Evolutionary conservation across 2,113 vertebrate genomes (phyloP).

Genomic region (Mormoops blainvillei): DNA sequence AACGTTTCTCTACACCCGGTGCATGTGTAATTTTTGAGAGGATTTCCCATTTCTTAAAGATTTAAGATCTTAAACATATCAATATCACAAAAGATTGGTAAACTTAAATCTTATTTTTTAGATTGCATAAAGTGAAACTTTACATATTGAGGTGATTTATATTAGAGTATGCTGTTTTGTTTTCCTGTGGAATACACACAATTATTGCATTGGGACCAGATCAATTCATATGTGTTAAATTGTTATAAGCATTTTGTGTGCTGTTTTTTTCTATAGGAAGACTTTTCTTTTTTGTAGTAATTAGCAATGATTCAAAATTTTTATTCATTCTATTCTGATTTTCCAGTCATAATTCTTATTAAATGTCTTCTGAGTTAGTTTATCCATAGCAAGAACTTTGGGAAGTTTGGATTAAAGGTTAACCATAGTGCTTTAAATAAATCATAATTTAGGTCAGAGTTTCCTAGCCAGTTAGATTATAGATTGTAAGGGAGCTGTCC

Average conservation of each 20-base stretch:
- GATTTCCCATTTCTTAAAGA: conserved; percentile 22
- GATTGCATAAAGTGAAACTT: background rate
- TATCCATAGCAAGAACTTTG: background rate
- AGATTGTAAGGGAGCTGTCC: background rate
- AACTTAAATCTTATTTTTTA: conserved; percentile 34
- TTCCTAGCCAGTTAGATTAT: background rate
- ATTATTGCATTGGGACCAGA: background rate
- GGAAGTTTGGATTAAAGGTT: conserved; percentile 4
- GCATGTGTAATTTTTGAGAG: background rate
- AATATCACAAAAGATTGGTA: conserved; percentile 17
- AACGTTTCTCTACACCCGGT: background rate
- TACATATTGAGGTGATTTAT: background rate
- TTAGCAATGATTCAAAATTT: conserved; percentile 25
- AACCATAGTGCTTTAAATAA: conserved; percentile 2
- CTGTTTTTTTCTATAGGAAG: conserved; percentile 9
- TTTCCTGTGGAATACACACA: background rate
- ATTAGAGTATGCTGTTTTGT: background rate
- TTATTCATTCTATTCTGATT: conserved; percentile 24
- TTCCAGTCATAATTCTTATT: background rate
- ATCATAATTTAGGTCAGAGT: background rate
- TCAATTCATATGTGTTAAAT: background rate
- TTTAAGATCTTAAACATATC: conserved; percentile 39
- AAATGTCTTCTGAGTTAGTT: background rate
- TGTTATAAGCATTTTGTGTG: background rate
- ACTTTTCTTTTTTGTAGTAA: background rate